Percentiles rank a stretch among this genome's conserved stretches.
phyloP scores from a whole-genome alignment of 2,888 invertebrate genomes.

The Theodoxus fluviatilis region DNA sequence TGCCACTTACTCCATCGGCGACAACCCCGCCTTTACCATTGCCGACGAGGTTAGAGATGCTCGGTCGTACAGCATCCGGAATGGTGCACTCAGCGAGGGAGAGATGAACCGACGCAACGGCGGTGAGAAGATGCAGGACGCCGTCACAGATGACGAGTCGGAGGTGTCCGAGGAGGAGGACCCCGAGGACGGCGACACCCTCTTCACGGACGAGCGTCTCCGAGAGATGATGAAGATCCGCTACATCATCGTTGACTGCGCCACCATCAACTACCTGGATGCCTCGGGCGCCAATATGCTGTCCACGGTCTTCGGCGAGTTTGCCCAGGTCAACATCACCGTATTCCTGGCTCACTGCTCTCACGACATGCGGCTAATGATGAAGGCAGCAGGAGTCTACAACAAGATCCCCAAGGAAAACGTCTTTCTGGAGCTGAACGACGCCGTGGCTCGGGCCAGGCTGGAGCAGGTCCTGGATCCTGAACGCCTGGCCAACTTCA shows the following conservation, averaged over 20 bases:
- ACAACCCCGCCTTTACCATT: conserved; percentile 36
- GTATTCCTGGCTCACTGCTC: conserved; percentile 49
- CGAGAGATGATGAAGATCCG: conserved; percentile 47
- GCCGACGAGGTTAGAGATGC: conserved; percentile 37
- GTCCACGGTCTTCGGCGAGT: conserved; percentile 50
- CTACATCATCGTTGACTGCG: conserved; percentile 53
- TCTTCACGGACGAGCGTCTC: conserved; percentile 48
- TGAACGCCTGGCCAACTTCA: conserved; percentile 48
- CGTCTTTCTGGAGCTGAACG: conserved; percentile 47
- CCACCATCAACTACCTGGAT: conserved; percentile 53
- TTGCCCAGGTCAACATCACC: conserved; percentile 52
- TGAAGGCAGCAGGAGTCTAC: conserved; percentile 49
- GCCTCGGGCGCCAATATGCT: conserved; percentile 54
- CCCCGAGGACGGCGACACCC: conserved; percentile 47
- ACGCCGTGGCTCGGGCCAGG: conserved; percentile 50
- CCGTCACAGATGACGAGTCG: conserved; percentile 30
- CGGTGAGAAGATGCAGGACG: no score
- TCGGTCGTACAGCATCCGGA: no score
- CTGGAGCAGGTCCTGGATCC: conserved; percentile 40
- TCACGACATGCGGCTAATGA: conserved; percentile 43
- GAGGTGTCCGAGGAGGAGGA: conserved; percentile 37
- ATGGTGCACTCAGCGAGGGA: no score
- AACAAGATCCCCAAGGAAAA: conserved; percentile 48
- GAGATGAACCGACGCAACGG: no score
- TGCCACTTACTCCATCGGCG: conserved; percentile 33